Evolutionary conservation across 2,888 invertebrate genomes (phyloP).

Genomic region (Hypsopygia costalis): DNA sequence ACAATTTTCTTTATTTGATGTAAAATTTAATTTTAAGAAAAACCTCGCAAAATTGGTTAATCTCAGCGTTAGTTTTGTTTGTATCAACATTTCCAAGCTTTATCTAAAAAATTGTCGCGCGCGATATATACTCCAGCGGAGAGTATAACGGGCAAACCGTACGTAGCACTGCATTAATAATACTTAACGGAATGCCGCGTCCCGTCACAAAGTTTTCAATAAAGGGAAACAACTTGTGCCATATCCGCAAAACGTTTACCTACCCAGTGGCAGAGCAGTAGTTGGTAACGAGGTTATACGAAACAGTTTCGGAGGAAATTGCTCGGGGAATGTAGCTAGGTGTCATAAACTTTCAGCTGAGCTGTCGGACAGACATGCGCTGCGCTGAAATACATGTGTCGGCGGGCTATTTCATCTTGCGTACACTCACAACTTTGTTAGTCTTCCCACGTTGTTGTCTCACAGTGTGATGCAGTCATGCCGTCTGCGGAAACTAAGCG

Average conservation of each 20-base stretch:
- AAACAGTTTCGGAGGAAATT: slow-evolving; percentile 66
- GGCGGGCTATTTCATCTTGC: slow-evolving; percentile 50
- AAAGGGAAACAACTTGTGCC: slow-evolving; percentile 59
- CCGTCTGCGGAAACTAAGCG: not conserved
- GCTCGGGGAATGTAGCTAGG: slow-evolving; percentile 61
- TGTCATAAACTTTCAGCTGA: slow-evolving; percentile 70
- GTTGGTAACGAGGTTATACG: slow-evolving; percentile 71
- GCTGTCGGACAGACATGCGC: slow-evolving; percentile 61
- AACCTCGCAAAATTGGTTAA: not conserved
- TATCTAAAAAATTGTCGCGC: not conserved
- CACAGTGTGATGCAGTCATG: slow-evolving; percentile 10
- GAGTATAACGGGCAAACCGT: not conserved
- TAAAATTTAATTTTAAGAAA: not conserved
- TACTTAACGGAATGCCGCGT: slow-evolving; percentile 8
- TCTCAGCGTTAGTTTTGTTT: not conserved
- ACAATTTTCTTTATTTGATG: not conserved
- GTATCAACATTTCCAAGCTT: not conserved
- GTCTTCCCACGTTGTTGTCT: slow-evolving; percentile 31
- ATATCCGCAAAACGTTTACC: slow-evolving; percentile 64
- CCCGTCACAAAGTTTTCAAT: slow-evolving; percentile 48
- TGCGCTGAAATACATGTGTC: slow-evolving; percentile 56
- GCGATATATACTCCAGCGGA: not conserved
- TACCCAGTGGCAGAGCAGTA: slow-evolving; percentile 49
- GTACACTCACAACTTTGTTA: slow-evolving; percentile 39
- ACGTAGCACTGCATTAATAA: slow-evolving; percentile 7